Conservation (phyloP, 2,888 invertebrate species). For the Gari tellinella region DNA sequence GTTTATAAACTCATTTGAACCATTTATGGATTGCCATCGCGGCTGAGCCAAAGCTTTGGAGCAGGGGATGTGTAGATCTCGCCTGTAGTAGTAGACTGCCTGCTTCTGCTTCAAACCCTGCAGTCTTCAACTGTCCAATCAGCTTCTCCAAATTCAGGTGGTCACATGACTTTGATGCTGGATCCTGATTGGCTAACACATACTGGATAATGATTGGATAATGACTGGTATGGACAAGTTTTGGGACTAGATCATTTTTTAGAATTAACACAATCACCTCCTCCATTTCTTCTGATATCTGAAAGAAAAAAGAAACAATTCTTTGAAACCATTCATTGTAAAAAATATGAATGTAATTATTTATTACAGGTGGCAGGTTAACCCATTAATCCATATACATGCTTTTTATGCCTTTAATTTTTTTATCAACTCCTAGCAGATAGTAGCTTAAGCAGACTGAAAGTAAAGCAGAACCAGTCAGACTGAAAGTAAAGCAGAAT, state of each 20-base stretch:
- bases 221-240: slow-evolving; percentile 67
- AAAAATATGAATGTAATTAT: too few species aligned
- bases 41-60: slow-evolving; percentile 79
- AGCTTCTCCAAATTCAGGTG: slow-evolving; percentile 64
- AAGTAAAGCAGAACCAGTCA: too few species aligned
- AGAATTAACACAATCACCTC: slow-evolving; percentile 74
- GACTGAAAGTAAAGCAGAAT: too few species aligned
- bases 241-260: slow-evolving; percentile 67
- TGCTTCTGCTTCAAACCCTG: slow-evolving; percentile 77
- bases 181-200: slow-evolving; percentile 69
- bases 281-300: slow-evolving; percentile 65
- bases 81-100: slow-evolving; percentile 75
- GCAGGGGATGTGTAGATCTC: slow-evolving; percentile 72
- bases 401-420: too few species aligned
- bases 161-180: slow-evolving; percentile 51
- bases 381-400: too few species aligned
- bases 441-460: too few species aligned
- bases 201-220: slow-evolving; percentile 67
- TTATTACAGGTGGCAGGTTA: too few species aligned
- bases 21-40: slow-evolving; percentile 70
- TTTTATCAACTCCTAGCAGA: too few species aligned
- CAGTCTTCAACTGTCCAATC: slow-evolving; percentile 71
- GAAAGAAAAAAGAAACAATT: slow-evolving; percentile 10
- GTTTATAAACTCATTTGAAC: slow-evolving; percentile 56
- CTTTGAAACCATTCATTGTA: too few species aligned